Evolutionary conservation across 1,140 invertebrate genomes (phyloP).

Genomic region (Doryteuthis pealeii): DNA sequence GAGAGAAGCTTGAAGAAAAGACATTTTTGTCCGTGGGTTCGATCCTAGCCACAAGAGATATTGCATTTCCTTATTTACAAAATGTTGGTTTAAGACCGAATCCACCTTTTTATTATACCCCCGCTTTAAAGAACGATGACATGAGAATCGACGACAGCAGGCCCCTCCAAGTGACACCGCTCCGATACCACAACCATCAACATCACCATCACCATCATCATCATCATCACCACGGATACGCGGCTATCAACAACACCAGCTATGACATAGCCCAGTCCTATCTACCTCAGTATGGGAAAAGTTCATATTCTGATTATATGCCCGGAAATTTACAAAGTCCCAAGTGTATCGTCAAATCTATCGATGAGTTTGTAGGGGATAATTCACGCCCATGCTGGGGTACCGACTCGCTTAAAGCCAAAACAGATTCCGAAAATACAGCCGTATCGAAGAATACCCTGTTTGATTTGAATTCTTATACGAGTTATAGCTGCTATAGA

Average conservation of each 20-base stretch:
- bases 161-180: constrained; percentile 19
- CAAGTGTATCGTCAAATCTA: not conserved
- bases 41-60: too few species aligned
- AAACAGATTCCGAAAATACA: too few species aligned
- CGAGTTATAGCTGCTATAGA: too few species aligned
- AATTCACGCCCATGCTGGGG: too few species aligned
- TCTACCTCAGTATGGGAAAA: constrained; percentile 37
- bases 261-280: constrained; percentile 38
- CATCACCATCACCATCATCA: constrained; percentile 30
- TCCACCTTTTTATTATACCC: not conserved
- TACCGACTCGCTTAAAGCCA: too few species aligned
- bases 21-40: too few species aligned
- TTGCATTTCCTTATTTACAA: too few species aligned
- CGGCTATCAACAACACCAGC: constrained; percentile 29
- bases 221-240: constrained; percentile 31
- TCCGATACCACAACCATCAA: constrained; percentile 40
- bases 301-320: constrained; percentile 39
- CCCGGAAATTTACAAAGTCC: constrained; percentile 20
- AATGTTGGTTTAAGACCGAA: too few species aligned
- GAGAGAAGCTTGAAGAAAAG: too few species aligned
- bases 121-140: not conserved
- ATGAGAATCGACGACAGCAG: constrained; percentile 14
- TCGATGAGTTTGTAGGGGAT: too few species aligned
- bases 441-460: too few species aligned
- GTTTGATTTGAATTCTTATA: too few species aligned